These are phyloP conservation scores for Naso thynnoides DNA, from an alignment of 2,797 vertebrate genomes.

Conservation along the genomic window DNA sequence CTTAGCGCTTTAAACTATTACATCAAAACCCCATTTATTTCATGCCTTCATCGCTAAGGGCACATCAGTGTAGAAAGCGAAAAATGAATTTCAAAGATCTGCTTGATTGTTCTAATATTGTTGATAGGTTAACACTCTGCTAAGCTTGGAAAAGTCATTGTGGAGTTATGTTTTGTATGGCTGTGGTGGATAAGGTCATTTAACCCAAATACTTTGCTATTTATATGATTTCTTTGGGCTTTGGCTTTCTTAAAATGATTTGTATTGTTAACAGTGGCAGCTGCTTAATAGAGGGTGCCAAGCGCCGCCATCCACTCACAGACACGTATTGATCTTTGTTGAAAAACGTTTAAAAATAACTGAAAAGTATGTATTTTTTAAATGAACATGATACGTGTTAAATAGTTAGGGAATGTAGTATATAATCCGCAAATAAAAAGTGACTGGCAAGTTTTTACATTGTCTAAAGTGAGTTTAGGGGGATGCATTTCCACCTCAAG, in stretches of 20 bases:
- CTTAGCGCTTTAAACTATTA: constrained; percentile 49
- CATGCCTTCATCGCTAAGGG: constrained; percentile 43
- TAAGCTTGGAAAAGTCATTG: constrained; percentile 42
- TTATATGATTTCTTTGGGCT: constrained; percentile 38
- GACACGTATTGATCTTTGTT: too few species aligned
- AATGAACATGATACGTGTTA: too few species aligned
- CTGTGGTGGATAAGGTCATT: constrained; percentile 58
- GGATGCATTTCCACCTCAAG: too few species aligned
- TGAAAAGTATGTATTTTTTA: too few species aligned
- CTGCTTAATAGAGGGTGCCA: too few species aligned
- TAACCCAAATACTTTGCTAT: constrained; percentile 35
- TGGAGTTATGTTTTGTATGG: constrained; percentile 44
- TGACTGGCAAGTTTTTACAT: too few species aligned
- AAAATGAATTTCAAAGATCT: constrained; percentile 68
- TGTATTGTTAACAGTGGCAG: constrained; percentile 11
- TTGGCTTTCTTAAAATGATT: constrained; percentile 23
- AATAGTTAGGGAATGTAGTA: too few species aligned
- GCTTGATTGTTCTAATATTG: constrained; percentile 66
- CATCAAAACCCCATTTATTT: constrained; percentile 67
- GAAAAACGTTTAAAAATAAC: too few species aligned
- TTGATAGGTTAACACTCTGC: constrained; percentile 58
- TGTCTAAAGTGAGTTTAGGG: too few species aligned
- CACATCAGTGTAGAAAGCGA: constrained; percentile 39
- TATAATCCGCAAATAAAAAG: too few species aligned
- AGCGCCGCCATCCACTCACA: too few species aligned